Evolutionary conservation across 2,797 vertebrate genomes (phyloP), one percentile per base, ranked within the genome.

Genomic region (Buphagus erythrorhynchus): DNA sequence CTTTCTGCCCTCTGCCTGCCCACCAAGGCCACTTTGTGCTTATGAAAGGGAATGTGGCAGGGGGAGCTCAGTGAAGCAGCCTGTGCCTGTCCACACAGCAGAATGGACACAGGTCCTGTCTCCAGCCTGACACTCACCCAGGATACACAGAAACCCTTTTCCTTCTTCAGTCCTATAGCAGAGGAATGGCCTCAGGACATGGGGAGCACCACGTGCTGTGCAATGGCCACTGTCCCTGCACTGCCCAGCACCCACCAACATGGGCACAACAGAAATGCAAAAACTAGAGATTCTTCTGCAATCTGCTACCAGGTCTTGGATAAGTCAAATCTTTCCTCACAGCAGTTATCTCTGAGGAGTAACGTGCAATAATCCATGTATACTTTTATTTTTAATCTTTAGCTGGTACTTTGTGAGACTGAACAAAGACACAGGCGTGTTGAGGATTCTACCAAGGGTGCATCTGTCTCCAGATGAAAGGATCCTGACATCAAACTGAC

Each of bases 381-480:
- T 31, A 62, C 54, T 76, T 95, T 71, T 48, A 67, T 58, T 89
- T 96, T 91, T 93, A 93, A 90, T 93, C 82, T 84, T 90, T 38
- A 84, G 73, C 73, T 81, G 29, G 11, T 75, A 78, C 55, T 88
- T 76, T 81, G 43, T 75, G 79, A 88, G 69, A 18, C 58, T 67
- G 79, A 96, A 88, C 69, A 95, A 94, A 94, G 43, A 61, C 77
- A 89, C n/a, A 58, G 74, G 62, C 12, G 0, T 54, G 72, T 74
- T 87, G 58, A 84, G 87, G 93, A 95, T 90, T 90, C 89, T 91
- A 93, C 76, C 73, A 86, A 93, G 73, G 62, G 82, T 93, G 85
- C 95, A 96, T 96, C 94, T 96, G 89, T 57, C 90, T 93, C 73
- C 5, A 8, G 89, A 96, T 96, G 69, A 97, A 96, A 97, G 91